These are phyloP conservation scores for Antheraea yamamai DNA, from an alignment of 2,888 invertebrate species.

Conservation along the genomic window DNA sequence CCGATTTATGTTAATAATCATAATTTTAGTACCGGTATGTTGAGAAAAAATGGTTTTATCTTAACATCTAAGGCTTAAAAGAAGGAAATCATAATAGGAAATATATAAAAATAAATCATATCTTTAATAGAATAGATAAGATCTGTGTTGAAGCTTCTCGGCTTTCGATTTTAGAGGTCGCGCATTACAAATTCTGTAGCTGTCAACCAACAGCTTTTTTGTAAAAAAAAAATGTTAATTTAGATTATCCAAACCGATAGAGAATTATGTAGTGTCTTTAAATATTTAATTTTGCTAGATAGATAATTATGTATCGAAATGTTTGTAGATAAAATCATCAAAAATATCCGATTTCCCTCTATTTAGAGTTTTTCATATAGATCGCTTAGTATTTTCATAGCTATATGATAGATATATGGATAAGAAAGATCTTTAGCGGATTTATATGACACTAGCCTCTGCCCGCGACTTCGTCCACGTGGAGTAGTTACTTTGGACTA, in stretches of 20 bases:
- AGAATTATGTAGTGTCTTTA: neutral
- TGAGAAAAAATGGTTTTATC: conserved; percentile 28
- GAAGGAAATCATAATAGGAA: conserved; percentile 23
- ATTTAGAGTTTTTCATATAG: neutral
- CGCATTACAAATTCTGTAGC: conserved; percentile 13
- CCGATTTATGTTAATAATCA: conserved; percentile 38
- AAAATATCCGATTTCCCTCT: neutral
- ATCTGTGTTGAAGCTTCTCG: conserved; percentile 9
- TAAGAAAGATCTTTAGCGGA: neutral
- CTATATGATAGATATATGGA: neutral
- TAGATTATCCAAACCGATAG: neutral
- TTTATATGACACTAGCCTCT: neutral
- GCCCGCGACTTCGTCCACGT: too few relatives aligned
- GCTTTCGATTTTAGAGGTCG: neutral
- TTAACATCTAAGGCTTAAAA: conserved; percentile 32
- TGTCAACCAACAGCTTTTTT: neutral
- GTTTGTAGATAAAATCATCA: neutral
- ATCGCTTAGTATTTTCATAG: neutral
- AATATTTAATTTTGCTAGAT: neutral
- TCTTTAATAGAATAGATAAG: conserved; percentile 18
- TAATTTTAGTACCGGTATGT: conserved; percentile 35
- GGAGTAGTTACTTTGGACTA: too few relatives aligned
- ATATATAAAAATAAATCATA: conserved; percentile 21
- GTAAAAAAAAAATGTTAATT: neutral
- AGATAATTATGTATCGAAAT: neutral